Evolutionary conservation across 2,113 vertebrate genomes (phyloP).

Genomic region (Columbina picui): DNA sequence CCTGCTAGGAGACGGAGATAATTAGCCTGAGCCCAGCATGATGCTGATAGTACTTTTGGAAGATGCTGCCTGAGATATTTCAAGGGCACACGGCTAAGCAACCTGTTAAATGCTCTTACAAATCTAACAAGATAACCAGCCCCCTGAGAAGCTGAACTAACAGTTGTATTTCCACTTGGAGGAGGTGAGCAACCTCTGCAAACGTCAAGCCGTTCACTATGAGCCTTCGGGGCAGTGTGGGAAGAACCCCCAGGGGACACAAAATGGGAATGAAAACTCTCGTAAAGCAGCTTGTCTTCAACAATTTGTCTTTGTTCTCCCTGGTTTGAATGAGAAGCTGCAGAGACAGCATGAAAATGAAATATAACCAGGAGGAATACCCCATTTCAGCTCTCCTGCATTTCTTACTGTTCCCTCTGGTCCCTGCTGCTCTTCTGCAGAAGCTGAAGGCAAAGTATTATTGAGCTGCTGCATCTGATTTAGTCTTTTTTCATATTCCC

Average conservation of each 20-base stretch:
- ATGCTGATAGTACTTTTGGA: constrained; percentile 10
- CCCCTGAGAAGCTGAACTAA: constrained; percentile 53
- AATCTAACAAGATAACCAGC: constrained; percentile 61
- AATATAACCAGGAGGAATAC: constrained; percentile 38
- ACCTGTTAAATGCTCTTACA: constrained; percentile 57
- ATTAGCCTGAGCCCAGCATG: constrained; percentile 5
- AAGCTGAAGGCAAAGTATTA: constrained; percentile 44
- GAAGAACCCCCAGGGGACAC: background rate
- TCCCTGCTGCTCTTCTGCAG: background rate
- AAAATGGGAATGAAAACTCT: constrained; percentile 9
- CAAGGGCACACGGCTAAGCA: background rate
- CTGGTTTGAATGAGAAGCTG: constrained; percentile 15
- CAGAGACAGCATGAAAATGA: constrained; percentile 57
- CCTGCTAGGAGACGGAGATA: constrained; percentile 16
- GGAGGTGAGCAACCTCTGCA: constrained; percentile 23
- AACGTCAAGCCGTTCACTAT: background rate
- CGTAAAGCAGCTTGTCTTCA: background rate
- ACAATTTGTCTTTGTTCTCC: constrained; percentile 14
- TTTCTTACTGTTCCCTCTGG: constrained; percentile 33
- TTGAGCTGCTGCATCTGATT: constrained; percentile 41
- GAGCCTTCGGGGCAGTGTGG: background rate
- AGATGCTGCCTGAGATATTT: constrained; percentile 28
- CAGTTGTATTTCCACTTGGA: background rate
- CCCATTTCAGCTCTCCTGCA: constrained; percentile 23
- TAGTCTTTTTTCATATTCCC: constrained; percentile 2